These are phyloP conservation scores for Gadus chalcogrammus DNA, from an alignment of 2,113 vertebrate species.

Conservation along the genomic window DNA sequence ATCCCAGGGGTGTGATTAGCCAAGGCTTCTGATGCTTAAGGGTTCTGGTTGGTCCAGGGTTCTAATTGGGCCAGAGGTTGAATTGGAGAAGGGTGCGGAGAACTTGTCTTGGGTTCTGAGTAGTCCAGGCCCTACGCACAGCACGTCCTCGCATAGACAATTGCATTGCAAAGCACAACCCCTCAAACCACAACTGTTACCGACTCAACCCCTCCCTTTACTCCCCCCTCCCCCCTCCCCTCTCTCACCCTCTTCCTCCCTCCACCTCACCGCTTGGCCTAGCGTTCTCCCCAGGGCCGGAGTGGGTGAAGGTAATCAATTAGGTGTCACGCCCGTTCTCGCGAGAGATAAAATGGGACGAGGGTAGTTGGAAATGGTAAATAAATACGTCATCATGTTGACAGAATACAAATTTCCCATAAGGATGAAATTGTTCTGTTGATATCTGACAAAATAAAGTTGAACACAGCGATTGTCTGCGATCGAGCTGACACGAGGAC, in stretches of 20 bases:
- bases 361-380: constrained; percentile 45
- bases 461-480: constrained; percentile 28
- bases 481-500: neutral
- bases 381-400: constrained; percentile 47
- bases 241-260: too few species aligned
- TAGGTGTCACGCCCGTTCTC: constrained; percentile 3
- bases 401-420: constrained; percentile 57
- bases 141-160: constrained; percentile 23
- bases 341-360: constrained; percentile 46
- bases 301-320: constrained; percentile 25
- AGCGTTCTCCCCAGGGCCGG: constrained; percentile 4
- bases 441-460: constrained; percentile 13
- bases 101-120: too few species aligned
- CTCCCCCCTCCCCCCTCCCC: too few species aligned
- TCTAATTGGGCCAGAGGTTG: too few species aligned
- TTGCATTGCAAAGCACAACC: constrained; percentile 27
- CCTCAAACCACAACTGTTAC: neutral
- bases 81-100: too few species aligned
- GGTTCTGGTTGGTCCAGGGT: too few species aligned
- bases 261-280: too few species aligned
- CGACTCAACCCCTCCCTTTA: too few species aligned
- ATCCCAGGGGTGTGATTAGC: too few species aligned
- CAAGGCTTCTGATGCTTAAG: too few species aligned
- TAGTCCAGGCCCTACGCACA: too few species aligned
- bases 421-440: constrained; percentile 23